phyloP scores from a whole-genome alignment of 2,888 invertebrate genomes.

The Dusona sp. region DNA sequence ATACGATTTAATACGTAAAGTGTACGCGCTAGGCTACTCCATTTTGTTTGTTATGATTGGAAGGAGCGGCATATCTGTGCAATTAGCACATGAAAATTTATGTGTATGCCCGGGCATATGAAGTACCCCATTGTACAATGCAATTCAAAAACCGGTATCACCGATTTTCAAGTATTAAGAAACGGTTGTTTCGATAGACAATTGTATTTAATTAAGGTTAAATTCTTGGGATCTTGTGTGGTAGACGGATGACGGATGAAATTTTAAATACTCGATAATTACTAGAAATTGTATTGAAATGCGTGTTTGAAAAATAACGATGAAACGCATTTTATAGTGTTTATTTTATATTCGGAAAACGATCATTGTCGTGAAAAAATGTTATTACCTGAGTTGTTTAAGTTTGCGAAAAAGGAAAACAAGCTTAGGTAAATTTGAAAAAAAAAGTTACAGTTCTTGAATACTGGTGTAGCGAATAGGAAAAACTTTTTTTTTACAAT shows the following conservation, averaged over 20 bases:
- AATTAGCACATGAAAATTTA: neutral
- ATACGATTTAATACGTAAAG: neutral
- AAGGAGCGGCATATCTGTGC: neutral
- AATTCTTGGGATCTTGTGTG: neutral
- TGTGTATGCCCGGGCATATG: neutral
- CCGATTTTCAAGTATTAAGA: neutral
- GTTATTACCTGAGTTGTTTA: neutral
- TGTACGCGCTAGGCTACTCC: neutral
- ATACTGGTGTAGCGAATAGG: neutral
- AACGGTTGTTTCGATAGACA: neutral
- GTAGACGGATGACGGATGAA: neutral
- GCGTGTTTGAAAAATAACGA: neutral
- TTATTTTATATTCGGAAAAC: neutral
- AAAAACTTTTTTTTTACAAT: neutral
- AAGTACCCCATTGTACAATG: neutral
- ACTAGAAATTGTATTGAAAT: neutral
- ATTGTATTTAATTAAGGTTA: no score
- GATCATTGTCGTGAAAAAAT: neutral
- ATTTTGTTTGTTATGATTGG: slow-evolving; percentile 6
- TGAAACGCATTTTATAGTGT: neutral
- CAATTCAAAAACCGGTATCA: neutral
- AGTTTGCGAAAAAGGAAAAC: neutral
- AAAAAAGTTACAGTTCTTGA: neutral
- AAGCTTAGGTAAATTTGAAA: neutral
- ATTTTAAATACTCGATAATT: neutral